Percentiles rank a stretch among this genome's conserved stretches.
phyloP scores from a whole-genome alignment of 2,113 vertebrate species.

The Pogonocichla stellata region DNA sequence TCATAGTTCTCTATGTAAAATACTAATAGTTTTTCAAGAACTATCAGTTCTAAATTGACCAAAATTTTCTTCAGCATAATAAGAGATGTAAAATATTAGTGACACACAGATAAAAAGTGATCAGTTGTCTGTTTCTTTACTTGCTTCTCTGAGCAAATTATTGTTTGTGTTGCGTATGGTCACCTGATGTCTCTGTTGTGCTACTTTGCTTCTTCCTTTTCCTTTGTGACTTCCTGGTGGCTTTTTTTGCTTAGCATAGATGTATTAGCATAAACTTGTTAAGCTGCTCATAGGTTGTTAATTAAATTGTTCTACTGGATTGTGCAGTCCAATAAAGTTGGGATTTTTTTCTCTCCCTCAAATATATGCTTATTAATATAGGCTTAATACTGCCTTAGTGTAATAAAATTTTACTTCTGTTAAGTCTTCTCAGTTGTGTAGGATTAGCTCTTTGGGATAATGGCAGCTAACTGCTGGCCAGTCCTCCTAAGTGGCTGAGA shows the following conservation, averaged over 20 bases:
- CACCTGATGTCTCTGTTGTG: neutral
- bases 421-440: neutral
- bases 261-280: neutral
- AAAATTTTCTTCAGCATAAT: neutral
- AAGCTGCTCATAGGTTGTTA: neutral
- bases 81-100: neutral
- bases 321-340: neutral
- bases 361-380: neutral
- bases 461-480: neutral
- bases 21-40: neutral
- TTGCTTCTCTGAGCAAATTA: neutral
- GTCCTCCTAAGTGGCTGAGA: neutral
- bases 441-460: neutral
- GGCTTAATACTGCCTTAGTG: neutral
- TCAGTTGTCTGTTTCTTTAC: neutral
- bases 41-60: neutral
- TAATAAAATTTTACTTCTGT: neutral
- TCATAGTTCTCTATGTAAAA: neutral
- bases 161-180: neutral
- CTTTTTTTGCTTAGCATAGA: neutral
- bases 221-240: neutral
- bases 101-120: neutral
- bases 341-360: fast-evolving
- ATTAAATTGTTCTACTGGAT: neutral
- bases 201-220: neutral